Evolutionary conservation across 2,113 vertebrate genomes (phyloP).

Genomic region (Petrocephalus microphthalmus): DNA sequence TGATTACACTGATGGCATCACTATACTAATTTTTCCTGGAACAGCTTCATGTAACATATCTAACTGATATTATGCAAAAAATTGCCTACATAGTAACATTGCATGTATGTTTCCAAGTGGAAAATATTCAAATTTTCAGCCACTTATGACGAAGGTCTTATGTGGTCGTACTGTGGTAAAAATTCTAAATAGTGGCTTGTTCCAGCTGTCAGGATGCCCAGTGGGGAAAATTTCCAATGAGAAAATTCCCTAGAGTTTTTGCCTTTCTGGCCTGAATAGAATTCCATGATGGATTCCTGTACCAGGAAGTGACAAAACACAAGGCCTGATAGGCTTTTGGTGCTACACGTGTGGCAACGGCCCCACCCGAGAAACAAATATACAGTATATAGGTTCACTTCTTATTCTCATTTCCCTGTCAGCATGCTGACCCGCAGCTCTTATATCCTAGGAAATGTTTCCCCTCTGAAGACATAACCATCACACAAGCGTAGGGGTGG

Average conservation of each 20-base stretch:
- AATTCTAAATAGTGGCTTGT: no score
- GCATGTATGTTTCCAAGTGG: neutral
- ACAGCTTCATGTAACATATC: neutral
- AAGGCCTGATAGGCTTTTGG: neutral
- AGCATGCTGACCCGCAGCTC: neutral
- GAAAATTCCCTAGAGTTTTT: neutral
- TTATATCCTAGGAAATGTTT: neutral
- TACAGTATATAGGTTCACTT: neutral
- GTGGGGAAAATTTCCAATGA: neutral
- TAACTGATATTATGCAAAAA: neutral
- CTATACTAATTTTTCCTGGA: no score
- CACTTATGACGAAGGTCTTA: no score
- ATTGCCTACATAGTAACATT: neutral
- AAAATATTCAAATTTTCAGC: neutral
- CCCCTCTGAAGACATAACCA: neutral
- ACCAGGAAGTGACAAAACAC: neutral
- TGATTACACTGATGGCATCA: no score
- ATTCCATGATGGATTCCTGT: neutral
- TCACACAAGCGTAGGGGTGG: neutral
- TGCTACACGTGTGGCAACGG: neutral
- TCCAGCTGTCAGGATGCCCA: neutral
- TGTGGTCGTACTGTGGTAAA: no score
- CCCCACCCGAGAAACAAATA: neutral
- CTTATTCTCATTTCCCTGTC: neutral
- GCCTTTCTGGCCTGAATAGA: neutral